phyloP scores from a whole-genome alignment of 2,888 invertebrate species.

The Amblyjoppa fuscipennis region DNA sequence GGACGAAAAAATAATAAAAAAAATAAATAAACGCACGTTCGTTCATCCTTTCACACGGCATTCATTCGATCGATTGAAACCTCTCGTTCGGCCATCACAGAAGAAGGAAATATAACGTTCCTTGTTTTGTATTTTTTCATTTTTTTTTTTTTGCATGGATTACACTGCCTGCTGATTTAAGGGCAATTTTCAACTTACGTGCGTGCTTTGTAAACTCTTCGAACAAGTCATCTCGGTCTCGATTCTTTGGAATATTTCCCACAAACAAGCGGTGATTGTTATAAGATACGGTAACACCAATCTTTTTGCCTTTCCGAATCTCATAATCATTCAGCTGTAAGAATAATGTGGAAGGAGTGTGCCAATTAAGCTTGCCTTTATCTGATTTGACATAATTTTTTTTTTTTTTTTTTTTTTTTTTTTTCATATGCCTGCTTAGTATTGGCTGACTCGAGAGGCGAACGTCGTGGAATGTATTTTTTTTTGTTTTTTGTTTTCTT shows the following conservation, averaged over 20 bases:
- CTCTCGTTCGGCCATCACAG: conserved; percentile 34
- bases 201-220: conserved; percentile 99
- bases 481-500: conserved; percentile 61
- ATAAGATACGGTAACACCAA: conserved; percentile 99
- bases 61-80: conserved; percentile 48
- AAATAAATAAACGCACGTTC: conserved; percentile 36
- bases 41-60: conserved; percentile 53
- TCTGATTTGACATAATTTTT: conserved; percentile 73
- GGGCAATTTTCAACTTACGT: conserved; percentile 94
- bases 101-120: conserved; percentile 54
- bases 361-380: conserved; percentile 86
- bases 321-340: conserved; percentile 99
- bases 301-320: conserved; percentile 99
- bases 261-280: conserved; percentile 99
- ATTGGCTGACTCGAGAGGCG: conserved; percentile 66
- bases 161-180: conserved; percentile 82
- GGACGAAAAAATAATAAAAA: conserved; percentile 58
- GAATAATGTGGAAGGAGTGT: conserved; percentile 94
- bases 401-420: conserved; percentile 49
- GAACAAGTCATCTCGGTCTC: conserved; percentile 99
- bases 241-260: conserved; percentile 99
- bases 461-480: conserved; percentile 52
- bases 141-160: conserved; percentile 52
- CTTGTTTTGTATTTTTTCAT: conserved; percentile 40
- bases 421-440: conserved; percentile 54